These are phyloP conservation scores for Popillia japonica DNA, from an alignment of 1,140 invertebrate species.

Conservation along the genomic window DNA sequence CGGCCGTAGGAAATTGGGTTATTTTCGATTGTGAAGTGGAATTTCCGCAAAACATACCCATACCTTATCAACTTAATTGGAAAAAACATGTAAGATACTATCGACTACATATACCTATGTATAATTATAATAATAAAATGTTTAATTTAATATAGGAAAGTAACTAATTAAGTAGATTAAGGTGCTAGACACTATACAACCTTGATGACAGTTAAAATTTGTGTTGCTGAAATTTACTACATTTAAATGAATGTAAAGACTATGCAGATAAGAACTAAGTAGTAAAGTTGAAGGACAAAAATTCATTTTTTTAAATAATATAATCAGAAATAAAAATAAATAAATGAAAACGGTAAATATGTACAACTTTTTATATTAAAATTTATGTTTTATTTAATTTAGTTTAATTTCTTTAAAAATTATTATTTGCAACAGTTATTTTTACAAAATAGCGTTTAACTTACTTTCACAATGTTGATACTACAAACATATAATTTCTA, in stretches of 20 bases:
- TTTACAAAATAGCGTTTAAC: no score
- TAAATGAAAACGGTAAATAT: no score
- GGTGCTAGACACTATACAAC: neutral
- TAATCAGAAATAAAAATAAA: no score
- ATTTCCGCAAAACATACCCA: constrained; percentile 85
- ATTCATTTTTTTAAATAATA: no score
- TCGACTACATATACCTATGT: neutral
- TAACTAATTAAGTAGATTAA: neutral
- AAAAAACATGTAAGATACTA: constrained; percentile 79
- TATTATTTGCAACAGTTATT: no score
- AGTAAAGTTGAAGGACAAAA: no score
- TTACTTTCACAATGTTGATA: no score
- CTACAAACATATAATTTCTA: no score
- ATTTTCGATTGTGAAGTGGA: constrained; percentile 91
- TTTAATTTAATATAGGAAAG: neutral
- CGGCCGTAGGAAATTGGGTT: constrained; percentile 83
- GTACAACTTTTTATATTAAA: no score
- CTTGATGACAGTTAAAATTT: neutral
- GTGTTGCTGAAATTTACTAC: neutral
- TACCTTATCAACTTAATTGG: constrained; percentile 91
- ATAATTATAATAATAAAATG: neutral
- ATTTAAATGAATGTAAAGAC: neutral
- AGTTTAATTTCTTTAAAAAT: no score
- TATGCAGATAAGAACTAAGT: neutral
- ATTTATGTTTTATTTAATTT: no score